Conservation (phyloP, 2,888 invertebrate genomes). For the Zhengitettix transpicula region DNA sequence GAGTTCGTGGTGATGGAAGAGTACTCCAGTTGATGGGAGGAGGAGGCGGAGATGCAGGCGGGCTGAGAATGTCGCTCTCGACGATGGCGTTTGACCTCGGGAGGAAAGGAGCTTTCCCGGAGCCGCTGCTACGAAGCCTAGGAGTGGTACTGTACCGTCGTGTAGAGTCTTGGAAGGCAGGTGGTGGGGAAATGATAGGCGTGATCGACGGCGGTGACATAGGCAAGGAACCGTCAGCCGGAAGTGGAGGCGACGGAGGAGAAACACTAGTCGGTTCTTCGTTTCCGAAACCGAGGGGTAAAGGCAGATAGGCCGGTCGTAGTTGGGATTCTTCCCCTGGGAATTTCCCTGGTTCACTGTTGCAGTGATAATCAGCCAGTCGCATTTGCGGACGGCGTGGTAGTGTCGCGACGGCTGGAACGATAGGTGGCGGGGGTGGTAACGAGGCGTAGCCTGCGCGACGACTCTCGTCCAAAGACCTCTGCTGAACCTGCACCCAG, state of each 20-base stretch:
- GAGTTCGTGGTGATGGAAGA: constrained; percentile 11
- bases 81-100: constrained; percentile 36
- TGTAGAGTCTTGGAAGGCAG: constrained; percentile 36
- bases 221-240: constrained; percentile 4
- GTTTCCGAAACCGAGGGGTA: constrained; percentile 7
- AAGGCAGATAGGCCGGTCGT: constrained; percentile 10
- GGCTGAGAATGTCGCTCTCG: constrained; percentile 35
- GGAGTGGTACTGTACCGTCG: constrained; percentile 14
- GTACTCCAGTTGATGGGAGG: background rate
- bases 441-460: constrained; percentile 7
- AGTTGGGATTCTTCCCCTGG: constrained; percentile 4
- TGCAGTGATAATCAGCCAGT: constrained; percentile 28
- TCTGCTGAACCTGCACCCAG: constrained; percentile 37
- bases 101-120: constrained; percentile 32
- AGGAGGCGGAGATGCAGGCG: constrained; percentile 28
- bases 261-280: constrained; percentile 7
- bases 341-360: constrained; percentile 14
- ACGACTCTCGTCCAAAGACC: constrained; percentile 34
- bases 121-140: constrained; percentile 19
- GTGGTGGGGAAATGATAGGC: constrained; percentile 52
- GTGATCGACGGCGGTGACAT: constrained; percentile 46
- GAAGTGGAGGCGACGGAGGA: constrained; percentile 3
- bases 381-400: constrained; percentile 30
- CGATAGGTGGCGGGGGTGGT: constrained; percentile 8
- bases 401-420: constrained; percentile 21